phyloP scores from a whole-genome alignment of 1,140 invertebrate genomes.

The Drosophila pseudoananassae region DNA sequence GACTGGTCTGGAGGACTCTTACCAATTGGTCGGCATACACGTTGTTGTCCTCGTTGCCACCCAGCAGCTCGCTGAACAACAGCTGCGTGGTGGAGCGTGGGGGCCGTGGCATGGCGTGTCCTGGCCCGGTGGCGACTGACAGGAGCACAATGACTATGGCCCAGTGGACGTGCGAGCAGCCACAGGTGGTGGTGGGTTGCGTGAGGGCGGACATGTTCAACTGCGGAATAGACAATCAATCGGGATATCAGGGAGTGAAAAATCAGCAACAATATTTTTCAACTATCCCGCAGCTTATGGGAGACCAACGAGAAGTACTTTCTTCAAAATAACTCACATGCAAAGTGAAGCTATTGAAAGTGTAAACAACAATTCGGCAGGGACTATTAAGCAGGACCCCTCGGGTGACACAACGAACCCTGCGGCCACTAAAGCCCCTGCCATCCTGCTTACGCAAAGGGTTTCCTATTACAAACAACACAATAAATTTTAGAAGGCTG shows the following conservation, averaged over 20 bases:
- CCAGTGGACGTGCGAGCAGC: conserved; percentile 52
- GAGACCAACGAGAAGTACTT: neutral
- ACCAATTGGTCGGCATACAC: conserved; percentile 60
- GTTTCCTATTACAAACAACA: conserved; percentile 78
- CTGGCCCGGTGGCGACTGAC: conserved; percentile 59
- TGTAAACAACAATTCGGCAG: conserved; percentile 12
- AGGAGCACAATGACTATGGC: conserved; percentile 67
- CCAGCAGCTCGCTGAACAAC: conserved; percentile 60
- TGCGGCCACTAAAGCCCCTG: neutral
- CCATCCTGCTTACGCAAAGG: conserved; percentile 68
- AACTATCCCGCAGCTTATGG: neutral
- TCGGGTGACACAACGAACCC: conserved; percentile 1
- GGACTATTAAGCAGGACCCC: conserved; percentile 56
- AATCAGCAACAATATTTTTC: neutral
- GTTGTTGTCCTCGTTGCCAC: conserved; percentile 56
- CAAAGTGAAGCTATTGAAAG: neutral
- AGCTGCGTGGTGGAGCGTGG: conserved; percentile 55
- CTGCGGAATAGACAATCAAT: conserved; percentile 34
- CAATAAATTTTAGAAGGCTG: conserved; percentile 51
- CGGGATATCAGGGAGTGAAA: conserved; percentile 1
- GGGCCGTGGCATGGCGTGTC: conserved; percentile 54
- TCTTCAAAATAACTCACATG: neutral
- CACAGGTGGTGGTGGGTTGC: conserved; percentile 35
- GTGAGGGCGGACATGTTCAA: conserved; percentile 43
- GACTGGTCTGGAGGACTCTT: conserved; percentile 7